Conservation (phyloP, 2,797 vertebrate species). For the Momotus momota region DNA sequence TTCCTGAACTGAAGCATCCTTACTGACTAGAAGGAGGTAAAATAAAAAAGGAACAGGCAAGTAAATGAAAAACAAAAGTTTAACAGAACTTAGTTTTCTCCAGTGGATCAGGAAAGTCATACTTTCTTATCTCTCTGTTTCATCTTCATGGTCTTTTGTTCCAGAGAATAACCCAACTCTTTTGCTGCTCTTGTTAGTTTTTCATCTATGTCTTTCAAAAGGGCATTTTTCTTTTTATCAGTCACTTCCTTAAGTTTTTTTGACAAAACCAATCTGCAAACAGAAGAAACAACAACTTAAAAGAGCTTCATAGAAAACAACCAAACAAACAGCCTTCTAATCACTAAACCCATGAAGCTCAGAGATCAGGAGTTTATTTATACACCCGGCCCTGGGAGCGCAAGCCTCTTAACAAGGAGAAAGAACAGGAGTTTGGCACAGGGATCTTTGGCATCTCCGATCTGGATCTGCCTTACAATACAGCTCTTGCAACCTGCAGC, state of each 20-base stretch:
- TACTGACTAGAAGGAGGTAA: neutral
- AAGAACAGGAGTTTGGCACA: neutral
- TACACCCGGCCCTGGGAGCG: neutral
- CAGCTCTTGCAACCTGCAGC: neutral
- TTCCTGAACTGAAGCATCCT: neutral
- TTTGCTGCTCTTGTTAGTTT: constrained; percentile 85
- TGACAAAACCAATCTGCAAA: constrained; percentile 85
- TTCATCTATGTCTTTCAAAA: constrained; percentile 84
- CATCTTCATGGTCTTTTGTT: constrained; percentile 90
- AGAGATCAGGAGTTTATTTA: neutral
- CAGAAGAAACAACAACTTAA: neutral
- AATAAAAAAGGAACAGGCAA: neutral
- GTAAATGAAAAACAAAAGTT: neutral
- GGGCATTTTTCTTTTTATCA: constrained; percentile 77
- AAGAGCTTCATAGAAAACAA: neutral
- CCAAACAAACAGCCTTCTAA: neutral
- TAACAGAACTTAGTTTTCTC: constrained; percentile 34
- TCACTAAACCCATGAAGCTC: neutral
- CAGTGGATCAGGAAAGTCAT: constrained; percentile 32
- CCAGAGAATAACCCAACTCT: constrained; percentile 86
- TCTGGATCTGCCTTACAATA: neutral
- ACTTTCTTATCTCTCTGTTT: constrained; percentile 95
- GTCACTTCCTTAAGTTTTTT: constrained; percentile 86
- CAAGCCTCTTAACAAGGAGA: neutral
- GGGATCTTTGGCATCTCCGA: neutral